Evolutionary conservation across 2,888 invertebrate species (phyloP).

Genomic region (Theretra japonica): DNA sequence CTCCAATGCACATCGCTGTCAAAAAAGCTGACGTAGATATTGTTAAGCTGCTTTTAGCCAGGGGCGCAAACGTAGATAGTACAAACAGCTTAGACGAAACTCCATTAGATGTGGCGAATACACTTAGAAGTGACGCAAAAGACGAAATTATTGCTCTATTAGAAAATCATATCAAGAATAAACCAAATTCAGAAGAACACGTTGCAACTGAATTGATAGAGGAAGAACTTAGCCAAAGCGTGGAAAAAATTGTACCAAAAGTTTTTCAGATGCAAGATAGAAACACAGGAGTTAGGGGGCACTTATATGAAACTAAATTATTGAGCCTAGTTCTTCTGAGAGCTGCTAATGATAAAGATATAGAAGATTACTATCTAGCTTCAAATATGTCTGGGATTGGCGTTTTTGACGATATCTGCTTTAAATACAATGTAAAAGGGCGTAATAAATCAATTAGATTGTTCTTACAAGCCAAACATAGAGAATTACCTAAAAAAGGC

Average conservation of each 20-base stretch:
- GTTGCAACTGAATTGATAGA: not conserved
- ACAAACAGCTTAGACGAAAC: slow-evolving; percentile 29
- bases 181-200: not conserved
- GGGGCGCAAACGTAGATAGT: slow-evolving; percentile 8
- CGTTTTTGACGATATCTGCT: slow-evolving; percentile 31
- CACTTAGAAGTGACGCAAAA: not conserved
- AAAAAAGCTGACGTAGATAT: slow-evolving; percentile 25
- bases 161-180: not conserved
- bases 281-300: slow-evolving; percentile 31
- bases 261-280: slow-evolving; percentile 26
- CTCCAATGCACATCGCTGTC: slow-evolving; percentile 30
- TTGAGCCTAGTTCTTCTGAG: slow-evolving; percentile 29
- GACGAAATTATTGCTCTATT: slow-evolving; percentile 23
- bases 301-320: slow-evolving; percentile 32
- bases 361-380: slow-evolving; percentile 29
- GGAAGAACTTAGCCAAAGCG: not conserved
- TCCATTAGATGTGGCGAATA: slow-evolving; percentile 29
- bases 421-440: slow-evolving; percentile 30
- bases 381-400: slow-evolving; percentile 32
- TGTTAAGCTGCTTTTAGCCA: slow-evolving; percentile 28
- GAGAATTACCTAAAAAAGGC: slow-evolving; percentile 31
- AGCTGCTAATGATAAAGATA: slow-evolving; percentile 24
- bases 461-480: slow-evolving; percentile 33
- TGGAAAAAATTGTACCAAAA: not conserved
- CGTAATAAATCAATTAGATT: slow-evolving; percentile 19